Evolutionary conservation across 2,797 vertebrate species (phyloP).

Genomic region (Euthynnus affinis): DNA sequence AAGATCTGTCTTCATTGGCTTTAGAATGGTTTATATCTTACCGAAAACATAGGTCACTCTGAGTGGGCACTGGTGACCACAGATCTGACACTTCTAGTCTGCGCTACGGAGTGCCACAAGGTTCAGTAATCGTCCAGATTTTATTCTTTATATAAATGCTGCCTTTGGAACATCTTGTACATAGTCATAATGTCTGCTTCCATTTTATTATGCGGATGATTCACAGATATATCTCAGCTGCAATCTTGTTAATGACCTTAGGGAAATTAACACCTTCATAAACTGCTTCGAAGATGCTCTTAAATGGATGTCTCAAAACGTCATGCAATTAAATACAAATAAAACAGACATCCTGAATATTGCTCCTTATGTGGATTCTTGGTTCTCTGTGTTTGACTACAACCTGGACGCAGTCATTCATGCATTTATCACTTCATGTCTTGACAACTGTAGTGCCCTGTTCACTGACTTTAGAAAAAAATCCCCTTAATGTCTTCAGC

Average conservation of each 20-base stretch:
- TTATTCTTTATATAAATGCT: background rate
- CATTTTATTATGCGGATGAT: background rate
- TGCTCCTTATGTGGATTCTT: background rate
- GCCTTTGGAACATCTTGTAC: background rate
- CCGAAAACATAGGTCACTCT: background rate
- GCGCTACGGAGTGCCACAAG: background rate
- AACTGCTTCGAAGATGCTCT: too few relatives aligned
- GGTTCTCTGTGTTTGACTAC: too few relatives aligned
- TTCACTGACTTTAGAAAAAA: too few relatives aligned
- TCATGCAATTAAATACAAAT: background rate
- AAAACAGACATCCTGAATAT: background rate
- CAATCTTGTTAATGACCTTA: background rate
- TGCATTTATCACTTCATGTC: too few relatives aligned
- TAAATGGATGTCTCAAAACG: too few relatives aligned
- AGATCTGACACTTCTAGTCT: background rate
- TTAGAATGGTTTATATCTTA: background rate
- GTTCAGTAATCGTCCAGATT: background rate
- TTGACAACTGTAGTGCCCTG: too few relatives aligned
- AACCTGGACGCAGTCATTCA: too few relatives aligned
- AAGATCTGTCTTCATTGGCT: background rate
- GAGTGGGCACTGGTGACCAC: background rate
- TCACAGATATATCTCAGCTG: background rate
- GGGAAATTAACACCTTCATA: too few relatives aligned
- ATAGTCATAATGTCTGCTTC: background rate
- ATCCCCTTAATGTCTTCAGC: too few relatives aligned